Base-by-base conservation (phyloP, 2,888 invertebrate genomes). In the Syrista parreyssii region DNA sequence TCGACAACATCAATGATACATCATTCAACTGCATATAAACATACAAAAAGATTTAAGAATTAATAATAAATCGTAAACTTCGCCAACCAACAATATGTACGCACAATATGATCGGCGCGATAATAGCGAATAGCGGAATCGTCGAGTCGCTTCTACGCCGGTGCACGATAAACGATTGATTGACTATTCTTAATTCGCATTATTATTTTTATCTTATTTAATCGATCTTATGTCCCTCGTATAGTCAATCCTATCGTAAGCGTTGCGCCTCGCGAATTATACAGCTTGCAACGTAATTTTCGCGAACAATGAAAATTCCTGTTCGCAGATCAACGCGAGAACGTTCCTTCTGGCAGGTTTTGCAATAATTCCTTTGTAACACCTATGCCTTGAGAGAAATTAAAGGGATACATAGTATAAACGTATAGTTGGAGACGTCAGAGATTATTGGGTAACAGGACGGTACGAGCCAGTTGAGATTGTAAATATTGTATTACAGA, bases 11-110 rank as follows among this genome's bases (percentile, higher is more conserved):
- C 83, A 84, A 87, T 87, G 84, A 86, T 86, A 86, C 81, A 84
- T 88, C 83, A 88, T 88, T 89, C 88, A 89, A 89, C 88, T 89
- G 89, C 89, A 89, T 89, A 89, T 88, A 89, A 88, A 89, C 86
- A 86, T 89, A 89, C 85, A 89, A 89, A 55, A 89, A 89, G 79
- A 84, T 86, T 86, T 75, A 78, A 75, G 75, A 75, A 75, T 72
- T 36, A 73, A 55, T 33, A 76, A 30, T 69, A 35, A 71, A 40
- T 71, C 68, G 72, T 71, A 31, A 55, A 55, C 9, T 55, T 55
- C 55, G 55, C 55, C 55, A 55, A 55, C 6, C 55, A 55, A 55
- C 55, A 55, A 55, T 55, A 55, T 23, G 55, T 23, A 1, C 55
- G 55, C 55, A 15, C 55, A 55, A 55, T 55, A 55, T 55, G 55